Evolutionary conservation across 1,140 invertebrate species (phyloP).

Genomic region (Sitophilus oryzae): DNA sequence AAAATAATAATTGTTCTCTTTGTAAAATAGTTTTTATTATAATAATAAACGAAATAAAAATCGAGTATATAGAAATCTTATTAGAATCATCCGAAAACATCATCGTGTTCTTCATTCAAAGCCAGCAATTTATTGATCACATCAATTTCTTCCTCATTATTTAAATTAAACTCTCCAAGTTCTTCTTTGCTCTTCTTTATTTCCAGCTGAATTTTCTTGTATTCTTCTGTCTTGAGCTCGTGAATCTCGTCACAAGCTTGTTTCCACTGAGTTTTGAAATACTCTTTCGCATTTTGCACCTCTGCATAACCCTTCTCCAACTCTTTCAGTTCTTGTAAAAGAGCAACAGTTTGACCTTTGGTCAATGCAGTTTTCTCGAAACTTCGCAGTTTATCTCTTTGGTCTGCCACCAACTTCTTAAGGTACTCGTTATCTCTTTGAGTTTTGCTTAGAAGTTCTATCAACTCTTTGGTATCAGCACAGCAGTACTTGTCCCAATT

Average conservation of each 20-base stretch:
- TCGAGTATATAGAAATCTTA: too few relatives aligned
- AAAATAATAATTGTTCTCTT: too few relatives aligned
- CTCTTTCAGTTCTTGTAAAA: constrained; percentile 46
- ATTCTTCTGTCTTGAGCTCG: constrained; percentile 46
- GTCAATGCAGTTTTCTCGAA: constrained; percentile 44
- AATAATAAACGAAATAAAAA: too few relatives aligned
- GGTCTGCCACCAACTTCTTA: constrained; percentile 40
- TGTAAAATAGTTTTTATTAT: too few relatives aligned
- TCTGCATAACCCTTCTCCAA: constrained; percentile 49
- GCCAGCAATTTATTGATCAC: too few relatives aligned
- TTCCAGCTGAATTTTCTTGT: constrained; percentile 44
- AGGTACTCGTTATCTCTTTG: constrained; percentile 45
- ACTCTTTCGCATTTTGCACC: constrained; percentile 46
- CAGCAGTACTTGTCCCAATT: constrained; percentile 27
- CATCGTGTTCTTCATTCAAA: too few relatives aligned
- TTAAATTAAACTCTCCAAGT: constrained; percentile 36
- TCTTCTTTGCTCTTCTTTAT: constrained; percentile 47
- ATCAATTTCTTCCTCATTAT: too few relatives aligned
- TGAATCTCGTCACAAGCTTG: constrained; percentile 50
- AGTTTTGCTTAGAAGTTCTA: constrained; percentile 35
- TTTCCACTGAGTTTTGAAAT: constrained; percentile 51
- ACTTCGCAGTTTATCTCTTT: constrained; percentile 41
- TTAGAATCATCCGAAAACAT: too few relatives aligned
- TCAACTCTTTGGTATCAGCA: constrained; percentile 17
- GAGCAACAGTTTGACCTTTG: constrained; percentile 45